A percentile compares a stretch with the other conserved stretches of the same genome.
These are phyloP conservation scores for Macrostomum cliftonense DNA, from an alignment of 2,888 invertebrate species.

Conservation along the genomic window DNA sequence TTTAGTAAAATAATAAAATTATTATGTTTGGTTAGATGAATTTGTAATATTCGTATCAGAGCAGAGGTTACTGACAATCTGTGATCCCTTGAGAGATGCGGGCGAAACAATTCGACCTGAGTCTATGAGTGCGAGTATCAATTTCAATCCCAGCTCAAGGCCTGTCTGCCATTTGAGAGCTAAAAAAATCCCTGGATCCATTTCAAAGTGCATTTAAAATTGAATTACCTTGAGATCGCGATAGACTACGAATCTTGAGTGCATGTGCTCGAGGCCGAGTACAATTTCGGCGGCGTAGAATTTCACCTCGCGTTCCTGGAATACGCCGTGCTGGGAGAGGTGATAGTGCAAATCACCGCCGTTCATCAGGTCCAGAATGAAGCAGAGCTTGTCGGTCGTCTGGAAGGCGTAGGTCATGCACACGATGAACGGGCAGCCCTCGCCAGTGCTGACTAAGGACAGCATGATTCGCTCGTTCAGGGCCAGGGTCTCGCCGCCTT, in stretches of 20 bases:
- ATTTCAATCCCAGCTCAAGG: too few species aligned
- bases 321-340: slow-evolving; percentile 92
- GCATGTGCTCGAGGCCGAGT: slow-evolving; percentile 93
- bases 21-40: too few species aligned
- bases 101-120: too few species aligned
- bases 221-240: slow-evolving; percentile 47
- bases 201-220: too few species aligned
- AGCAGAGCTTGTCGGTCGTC: slow-evolving; percentile 94
- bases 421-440: slow-evolving; percentile 96
- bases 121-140: too few species aligned
- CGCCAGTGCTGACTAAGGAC: slow-evolving; percentile 93
- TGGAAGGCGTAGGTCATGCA: slow-evolving; percentile 99
- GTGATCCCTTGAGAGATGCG: too few species aligned
- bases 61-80: too few species aligned
- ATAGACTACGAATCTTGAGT: slow-evolving; percentile 91
- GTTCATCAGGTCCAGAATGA: slow-evolving; percentile 98
- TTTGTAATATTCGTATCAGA: too few species aligned
- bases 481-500: slow-evolving; percentile 87
- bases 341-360: slow-evolving; percentile 97
- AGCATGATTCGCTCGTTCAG: slow-evolving; percentile 98
- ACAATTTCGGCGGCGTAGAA: slow-evolving; percentile 98
- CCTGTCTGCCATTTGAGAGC: too few species aligned
- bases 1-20: too few species aligned
- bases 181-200: too few species aligned
- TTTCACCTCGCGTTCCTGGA: slow-evolving; percentile 92